Evolutionary conservation across 2,888 invertebrate genomes (phyloP), one percentile per base, ranked within the genome.

Genomic region (Lingula anatina): DNA sequence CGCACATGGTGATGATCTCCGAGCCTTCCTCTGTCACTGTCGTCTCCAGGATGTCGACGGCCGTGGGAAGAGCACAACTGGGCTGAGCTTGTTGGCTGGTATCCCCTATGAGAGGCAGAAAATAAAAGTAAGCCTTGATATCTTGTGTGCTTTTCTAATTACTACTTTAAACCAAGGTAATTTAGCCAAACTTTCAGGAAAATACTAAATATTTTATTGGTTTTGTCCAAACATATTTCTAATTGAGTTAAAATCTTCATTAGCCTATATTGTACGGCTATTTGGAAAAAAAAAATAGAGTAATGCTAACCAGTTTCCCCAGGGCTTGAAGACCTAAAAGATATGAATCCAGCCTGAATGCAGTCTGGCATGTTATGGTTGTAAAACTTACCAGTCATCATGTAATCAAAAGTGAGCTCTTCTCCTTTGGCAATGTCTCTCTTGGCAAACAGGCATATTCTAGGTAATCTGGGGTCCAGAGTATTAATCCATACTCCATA

Each of bases 401-500:
- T 84, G 74, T 96, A 96, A 76, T 96, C 94, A 79, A 95, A 95
- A 20, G 89, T 88, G 4, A 96, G 79, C 73, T 96, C 93, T 73
- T 93, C 92, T 28, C 88, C 87, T 27, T 83, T 83, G 49, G 84
- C 83, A 51, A 96, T 92, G 56, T 88, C 86, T 35, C 86, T 81
- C 12, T 85, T 83, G 0, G 94, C 86, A 76, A 95, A 97, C 47
- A 96, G 81, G 0, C 90, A 92, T 56, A 96, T 80, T 66, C 87
- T 85, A 0, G 95, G 95, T 53, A 96, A 78, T 67, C 90, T 86
- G 0, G 89, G 88, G 75, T 96, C 93, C 5, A 91, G 79, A 62
- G 90, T 90, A 72, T 95, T 86, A 18, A 90, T 88, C 90, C 91
- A 96, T 1, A 92, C 90, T 0, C 89, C 89, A 81, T 87, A 93